Percentiles rank a stretch among this genome's conserved stretches.
Conservation (phyloP, 2,113 vertebrate genomes). For the Meriones unguiculatus region DNA sequence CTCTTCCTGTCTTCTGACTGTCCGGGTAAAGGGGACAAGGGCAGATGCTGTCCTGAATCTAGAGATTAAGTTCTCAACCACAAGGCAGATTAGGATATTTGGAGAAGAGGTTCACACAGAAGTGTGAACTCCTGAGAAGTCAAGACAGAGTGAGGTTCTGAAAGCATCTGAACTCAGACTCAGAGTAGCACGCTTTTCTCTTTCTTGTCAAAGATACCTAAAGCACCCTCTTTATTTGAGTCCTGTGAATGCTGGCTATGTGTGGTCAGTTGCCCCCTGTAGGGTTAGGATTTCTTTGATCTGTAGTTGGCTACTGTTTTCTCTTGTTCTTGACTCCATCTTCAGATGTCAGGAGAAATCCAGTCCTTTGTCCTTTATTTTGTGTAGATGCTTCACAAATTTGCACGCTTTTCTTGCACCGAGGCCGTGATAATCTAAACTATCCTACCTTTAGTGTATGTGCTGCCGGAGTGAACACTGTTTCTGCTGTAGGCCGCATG, state of each 20-base stretch:
- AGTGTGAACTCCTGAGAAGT: neutral
- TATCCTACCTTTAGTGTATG: neutral
- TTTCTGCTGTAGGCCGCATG: neutral
- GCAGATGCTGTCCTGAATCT: conserved; percentile 89
- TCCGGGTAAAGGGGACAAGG: conserved; percentile 73
- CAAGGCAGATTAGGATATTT: conserved; percentile 88
- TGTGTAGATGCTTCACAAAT: neutral
- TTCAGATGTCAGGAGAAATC: neutral
- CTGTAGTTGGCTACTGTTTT: neutral
- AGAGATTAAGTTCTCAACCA: conserved; percentile 85
- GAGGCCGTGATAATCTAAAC: neutral
- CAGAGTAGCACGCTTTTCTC: neutral
- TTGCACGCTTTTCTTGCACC: neutral
- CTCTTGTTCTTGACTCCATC: neutral
- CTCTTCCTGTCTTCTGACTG: conserved; percentile 52
- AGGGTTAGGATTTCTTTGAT: conserved; percentile 4
- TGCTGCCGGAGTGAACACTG: neutral
- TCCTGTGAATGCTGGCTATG: neutral
- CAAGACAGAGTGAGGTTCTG: neutral
- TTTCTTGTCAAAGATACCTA: neutral
- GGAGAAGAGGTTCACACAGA: neutral
- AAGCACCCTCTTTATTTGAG: conserved; percentile 31
- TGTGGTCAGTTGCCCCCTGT: neutral
- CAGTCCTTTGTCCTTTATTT: conserved; percentile 21
- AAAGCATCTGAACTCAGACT: neutral